Evolutionary conservation across 2,888 invertebrate genomes (phyloP).

Genomic region (Sinentomon sp.): DNA sequence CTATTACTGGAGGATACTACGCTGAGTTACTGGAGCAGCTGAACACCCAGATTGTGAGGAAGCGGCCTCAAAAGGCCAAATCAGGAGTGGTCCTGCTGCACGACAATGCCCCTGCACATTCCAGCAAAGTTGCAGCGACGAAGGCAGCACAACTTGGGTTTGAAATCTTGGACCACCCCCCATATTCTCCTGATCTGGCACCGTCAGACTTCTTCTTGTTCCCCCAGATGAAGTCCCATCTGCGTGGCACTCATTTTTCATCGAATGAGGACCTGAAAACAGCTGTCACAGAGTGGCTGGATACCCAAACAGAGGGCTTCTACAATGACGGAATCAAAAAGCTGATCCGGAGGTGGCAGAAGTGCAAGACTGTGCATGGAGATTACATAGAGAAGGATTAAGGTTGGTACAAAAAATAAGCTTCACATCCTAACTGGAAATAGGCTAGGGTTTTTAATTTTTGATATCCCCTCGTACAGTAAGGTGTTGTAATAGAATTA

Average conservation of each 20-base stretch:
- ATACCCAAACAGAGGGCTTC: slow-evolving; percentile 1
- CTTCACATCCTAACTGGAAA: too few relatives aligned
- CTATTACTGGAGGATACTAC: slow-evolving; percentile 4
- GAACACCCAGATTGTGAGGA: slow-evolving; percentile 1
- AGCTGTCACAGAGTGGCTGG: slow-evolving; percentile 1
- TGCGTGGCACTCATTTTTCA: slow-evolving; percentile 5
- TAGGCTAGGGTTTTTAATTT: too few relatives aligned
- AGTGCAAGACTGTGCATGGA: slow-evolving; percentile 2
- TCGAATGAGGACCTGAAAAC: slow-evolving; percentile 5
- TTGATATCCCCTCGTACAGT: too few relatives aligned
- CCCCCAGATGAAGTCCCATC: slow-evolving; percentile 4
- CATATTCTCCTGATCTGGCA: slow-evolving; percentile 7
- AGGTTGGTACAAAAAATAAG: too few relatives aligned
- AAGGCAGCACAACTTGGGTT: background rate
- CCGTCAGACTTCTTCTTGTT: slow-evolving; percentile 7
- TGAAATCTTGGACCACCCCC: slow-evolving; percentile 3
- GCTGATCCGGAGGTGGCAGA: slow-evolving; percentile 3
- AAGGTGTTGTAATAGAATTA: too few relatives aligned
- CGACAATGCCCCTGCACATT: slow-evolving; percentile 7
- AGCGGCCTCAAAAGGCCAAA: slow-evolving; percentile 2
- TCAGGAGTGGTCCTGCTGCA: slow-evolving; percentile 4
- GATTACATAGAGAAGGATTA: slow-evolving; percentile 5
- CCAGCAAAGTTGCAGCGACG: background rate
- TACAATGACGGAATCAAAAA: slow-evolving; percentile 2
- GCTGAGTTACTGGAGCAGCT: slow-evolving; percentile 4